These are phyloP conservation scores for Glaucomys volans DNA, from an alignment of 2,113 vertebrate species.

Conservation along the genomic window DNA sequence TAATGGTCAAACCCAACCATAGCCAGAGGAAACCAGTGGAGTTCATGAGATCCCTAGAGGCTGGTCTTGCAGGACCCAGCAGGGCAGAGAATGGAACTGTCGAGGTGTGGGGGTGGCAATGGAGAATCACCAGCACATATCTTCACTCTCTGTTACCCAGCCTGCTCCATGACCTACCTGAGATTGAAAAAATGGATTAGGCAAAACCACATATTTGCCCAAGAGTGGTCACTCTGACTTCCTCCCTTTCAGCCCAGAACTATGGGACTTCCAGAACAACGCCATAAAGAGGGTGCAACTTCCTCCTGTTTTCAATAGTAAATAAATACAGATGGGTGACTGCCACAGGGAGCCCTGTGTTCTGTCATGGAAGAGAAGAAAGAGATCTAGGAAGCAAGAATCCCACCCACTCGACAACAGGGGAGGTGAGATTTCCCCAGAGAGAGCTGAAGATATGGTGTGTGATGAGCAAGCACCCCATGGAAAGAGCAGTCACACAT, in stretches of 20 bases:
- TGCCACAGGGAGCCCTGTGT: background rate
- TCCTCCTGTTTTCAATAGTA: background rate
- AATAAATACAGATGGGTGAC: background rate
- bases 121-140: background rate
- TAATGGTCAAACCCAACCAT: background rate
- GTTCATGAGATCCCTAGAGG: too few relatives aligned
- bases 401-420: background rate
- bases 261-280: background rate
- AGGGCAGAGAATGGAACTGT: background rate
- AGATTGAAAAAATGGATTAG: background rate
- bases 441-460: background rate
- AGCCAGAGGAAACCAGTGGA: background rate
- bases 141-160: background rate
- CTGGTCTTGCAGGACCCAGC: background rate
- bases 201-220: background rate
- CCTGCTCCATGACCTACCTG: background rate
- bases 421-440: background rate
- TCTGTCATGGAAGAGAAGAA: background rate
- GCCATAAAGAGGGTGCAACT: background rate
- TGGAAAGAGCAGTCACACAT: too few relatives aligned
- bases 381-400: background rate
- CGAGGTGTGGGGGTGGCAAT: too few relatives aligned
- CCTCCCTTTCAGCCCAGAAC: background rate
- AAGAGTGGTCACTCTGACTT: background rate
- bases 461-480: background rate